Conservation (phyloP, 2,888 invertebrate species). For the Tuberolachnus salignus region DNA sequence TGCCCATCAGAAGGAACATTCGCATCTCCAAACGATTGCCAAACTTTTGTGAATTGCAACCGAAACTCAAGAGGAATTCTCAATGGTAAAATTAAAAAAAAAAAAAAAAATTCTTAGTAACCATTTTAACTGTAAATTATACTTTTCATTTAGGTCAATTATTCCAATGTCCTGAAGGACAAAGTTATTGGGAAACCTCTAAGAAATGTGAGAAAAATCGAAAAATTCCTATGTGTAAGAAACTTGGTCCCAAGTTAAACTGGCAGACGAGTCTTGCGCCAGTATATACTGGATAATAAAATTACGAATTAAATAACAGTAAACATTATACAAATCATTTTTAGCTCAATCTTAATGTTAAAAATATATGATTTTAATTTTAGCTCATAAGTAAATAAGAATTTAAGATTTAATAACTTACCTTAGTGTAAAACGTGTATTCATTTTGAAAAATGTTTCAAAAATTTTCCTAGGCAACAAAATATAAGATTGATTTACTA, state of each 20-base stretch:
- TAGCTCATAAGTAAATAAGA: constrained; percentile 1
- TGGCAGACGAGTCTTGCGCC: constrained; percentile 57
- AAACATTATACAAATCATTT: background rate
- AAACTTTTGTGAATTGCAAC: constrained; percentile 75
- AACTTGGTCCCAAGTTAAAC: constrained; percentile 48
- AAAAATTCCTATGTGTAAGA: constrained; percentile 69
- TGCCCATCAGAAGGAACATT: constrained; percentile 75
- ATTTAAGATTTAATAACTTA: background rate
- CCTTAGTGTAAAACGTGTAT: constrained; percentile 16
- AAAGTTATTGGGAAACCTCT: constrained; percentile 78
- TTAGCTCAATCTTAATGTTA: constrained; percentile 34
- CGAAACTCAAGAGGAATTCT: constrained; percentile 64
- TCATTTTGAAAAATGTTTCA: constrained; percentile 55
- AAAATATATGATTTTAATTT: constrained; percentile 1
- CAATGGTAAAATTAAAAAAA: constrained; percentile 57
- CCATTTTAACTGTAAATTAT: background rate
- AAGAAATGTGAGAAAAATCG: constrained; percentile 74
- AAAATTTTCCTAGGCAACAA: constrained; percentile 24
- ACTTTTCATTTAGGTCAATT: constrained; percentile 69
- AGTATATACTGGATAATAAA: constrained; percentile 17
- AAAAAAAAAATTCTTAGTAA: background rate
- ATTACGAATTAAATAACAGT: background rate
- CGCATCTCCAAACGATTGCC: constrained; percentile 73
- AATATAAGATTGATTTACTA: constrained; percentile 4
- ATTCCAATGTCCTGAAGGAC: constrained; percentile 78